Evolutionary conservation across 1,140 invertebrate species (phyloP), one percentile per base, ranked within the genome.

Genomic region (Proales similis): DNA sequence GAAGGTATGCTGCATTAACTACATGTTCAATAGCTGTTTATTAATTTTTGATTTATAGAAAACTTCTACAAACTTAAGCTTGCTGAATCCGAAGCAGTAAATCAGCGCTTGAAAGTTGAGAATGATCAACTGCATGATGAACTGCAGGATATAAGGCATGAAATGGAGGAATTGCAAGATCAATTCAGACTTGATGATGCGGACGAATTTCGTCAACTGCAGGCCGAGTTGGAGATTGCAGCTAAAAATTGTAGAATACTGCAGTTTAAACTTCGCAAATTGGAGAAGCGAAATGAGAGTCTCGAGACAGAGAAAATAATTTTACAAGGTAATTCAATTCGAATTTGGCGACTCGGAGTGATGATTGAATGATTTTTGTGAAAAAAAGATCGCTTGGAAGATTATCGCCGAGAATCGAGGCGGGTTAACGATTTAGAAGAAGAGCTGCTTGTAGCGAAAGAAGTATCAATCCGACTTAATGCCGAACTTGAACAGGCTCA

Each of bases 81-180:
- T 29, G 6, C 36, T 6, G 51, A 57, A 36, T 39, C 27, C 19
- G 14, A 57, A 17, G 39, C 39, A 12, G 32, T 57, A n/a, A 57
- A 57, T 27, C 27, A 27, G 45, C 51, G 45, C 11, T 39, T 57
- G 36, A 38, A 29, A 14, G 19, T 57, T 4, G 51, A 62, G 27
- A 62, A 62, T 11, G 29, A 62, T 3, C 36, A 42, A 27, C 29
- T 62, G 5, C 57, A 62, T 12, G 57, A 62, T 26, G 57, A 62
- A 30, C 32, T 62, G 26, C 39, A 62, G 7, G 57, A 62, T 20
- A 62, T 62, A 4, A 62, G 43, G 36, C 86, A 90, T 61, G 92
- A 97, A 79, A 91, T 97, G 75, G 91, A 96, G 70, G 91, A 98
- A 77, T 86, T 97, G 83, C 90, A 96, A 72, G 90, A 95, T 73